These are phyloP conservation scores for Drosophila colorata DNA, from an alignment of 2,888 invertebrate species.

Conservation along the genomic window DNA sequence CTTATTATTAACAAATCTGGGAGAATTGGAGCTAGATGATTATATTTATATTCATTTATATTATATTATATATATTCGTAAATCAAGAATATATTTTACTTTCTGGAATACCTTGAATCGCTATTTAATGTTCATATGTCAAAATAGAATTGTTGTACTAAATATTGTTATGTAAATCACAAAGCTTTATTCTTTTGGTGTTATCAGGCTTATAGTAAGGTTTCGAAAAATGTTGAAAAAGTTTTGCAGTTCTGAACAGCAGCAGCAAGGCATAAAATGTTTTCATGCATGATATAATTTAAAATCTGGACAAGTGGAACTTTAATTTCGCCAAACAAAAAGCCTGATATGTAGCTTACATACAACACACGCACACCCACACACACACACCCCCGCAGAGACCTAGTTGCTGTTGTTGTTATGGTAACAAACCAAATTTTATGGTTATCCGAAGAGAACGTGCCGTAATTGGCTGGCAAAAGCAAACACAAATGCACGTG, in stretches of 20 bases:
- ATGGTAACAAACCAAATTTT: conserved; percentile 60
- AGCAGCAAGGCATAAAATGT: conserved; percentile 18
- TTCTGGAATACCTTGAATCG: too few species aligned
- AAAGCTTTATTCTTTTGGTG: background rate
- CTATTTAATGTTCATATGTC: too few species aligned
- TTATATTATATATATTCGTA: too few species aligned
- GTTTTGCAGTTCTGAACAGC: background rate
- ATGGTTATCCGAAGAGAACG: conserved; percentile 60
- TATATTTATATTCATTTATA: too few species aligned
- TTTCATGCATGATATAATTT: conserved; percentile 14
- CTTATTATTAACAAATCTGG: too few species aligned
- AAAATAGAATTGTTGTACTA: background rate
- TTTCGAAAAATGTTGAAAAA: background rate
- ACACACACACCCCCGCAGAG: conserved; percentile 6
- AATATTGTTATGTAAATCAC: background rate
- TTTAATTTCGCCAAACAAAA: conserved; percentile 22
- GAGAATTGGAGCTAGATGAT: too few species aligned
- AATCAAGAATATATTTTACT: too few species aligned
- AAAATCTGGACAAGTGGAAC: conserved; percentile 5
- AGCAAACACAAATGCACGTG: conserved; percentile 59
- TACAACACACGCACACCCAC: conserved; percentile 15
- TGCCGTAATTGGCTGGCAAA: conserved; percentile 46
- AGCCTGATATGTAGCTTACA: conserved; percentile 10
- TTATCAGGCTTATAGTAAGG: background rate
- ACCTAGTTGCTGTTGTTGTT: conserved; percentile 27